A percentile compares a stretch with the other conserved stretches of the same genome.
Evolutionary conservation across 1,140 invertebrate genomes (phyloP).

Genomic region (Tetramorium simillimum): DNA sequence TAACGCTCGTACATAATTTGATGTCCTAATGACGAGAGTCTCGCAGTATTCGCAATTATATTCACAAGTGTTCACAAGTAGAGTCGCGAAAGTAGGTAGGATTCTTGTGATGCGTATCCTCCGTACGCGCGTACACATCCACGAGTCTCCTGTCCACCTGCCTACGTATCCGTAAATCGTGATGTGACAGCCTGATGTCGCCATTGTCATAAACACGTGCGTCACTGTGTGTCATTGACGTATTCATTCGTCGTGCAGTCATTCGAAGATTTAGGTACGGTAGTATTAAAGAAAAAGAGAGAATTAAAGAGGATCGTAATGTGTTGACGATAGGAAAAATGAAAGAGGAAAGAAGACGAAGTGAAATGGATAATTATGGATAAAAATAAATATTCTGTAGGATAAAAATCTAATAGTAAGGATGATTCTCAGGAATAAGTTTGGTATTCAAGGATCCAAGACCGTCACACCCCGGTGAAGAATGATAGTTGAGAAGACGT

Average conservation of each 20-base stretch:
- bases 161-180: conserved; percentile 38
- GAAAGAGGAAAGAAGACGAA: neutral
- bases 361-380: neutral
- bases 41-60: conserved; percentile 47
- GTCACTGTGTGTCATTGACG: conserved; percentile 41
- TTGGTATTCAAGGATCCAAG: conserved; percentile 20
- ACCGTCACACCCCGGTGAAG: neutral
- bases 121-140: conserved; percentile 55
- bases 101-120: conserved; percentile 60
- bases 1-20: neutral
- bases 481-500: no score
- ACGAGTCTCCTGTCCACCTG: neutral
- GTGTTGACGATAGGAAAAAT: neutral
- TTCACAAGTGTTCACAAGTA: conserved; percentile 1
- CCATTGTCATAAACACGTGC: conserved; percentile 44
- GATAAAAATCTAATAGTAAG: neutral
- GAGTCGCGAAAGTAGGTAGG: conserved; percentile 72
- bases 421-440: neutral
- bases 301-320: neutral
- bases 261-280: conserved; percentile 8
- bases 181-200: conserved; percentile 3
- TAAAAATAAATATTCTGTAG: conserved; percentile 22
- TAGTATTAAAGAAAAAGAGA: conserved; percentile 5
- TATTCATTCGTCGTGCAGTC: conserved; percentile 28
- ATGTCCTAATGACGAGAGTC: conserved; percentile 34